A percentile compares a stretch with the other conserved stretches of the same genome.
Conservation (phyloP, 2,113 vertebrate species). For the Pelmatolapia mariae region DNA sequence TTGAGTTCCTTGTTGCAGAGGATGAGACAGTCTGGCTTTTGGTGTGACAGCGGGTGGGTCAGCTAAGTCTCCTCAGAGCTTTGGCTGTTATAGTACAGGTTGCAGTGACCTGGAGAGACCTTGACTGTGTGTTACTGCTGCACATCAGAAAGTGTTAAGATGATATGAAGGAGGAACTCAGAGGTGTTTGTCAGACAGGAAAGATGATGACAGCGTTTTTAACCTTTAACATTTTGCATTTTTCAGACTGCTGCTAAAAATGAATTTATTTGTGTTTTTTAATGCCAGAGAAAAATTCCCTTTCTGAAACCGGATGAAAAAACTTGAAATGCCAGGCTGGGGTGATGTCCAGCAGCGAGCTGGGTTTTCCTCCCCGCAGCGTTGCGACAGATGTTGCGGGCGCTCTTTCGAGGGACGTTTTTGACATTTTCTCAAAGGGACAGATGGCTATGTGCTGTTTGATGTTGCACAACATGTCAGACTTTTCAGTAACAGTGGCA, state of each 20-base stretch:
- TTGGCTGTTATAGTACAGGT: background rate
- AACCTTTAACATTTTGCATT: background rate
- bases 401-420: background rate
- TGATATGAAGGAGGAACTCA: background rate
- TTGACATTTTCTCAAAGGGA: background rate
- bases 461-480: background rate
- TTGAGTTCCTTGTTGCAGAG: background rate
- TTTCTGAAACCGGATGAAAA: background rate
- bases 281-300: background rate
- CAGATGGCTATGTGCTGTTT: background rate
- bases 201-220: background rate
- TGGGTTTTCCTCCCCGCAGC: background rate
- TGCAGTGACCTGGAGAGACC: background rate
- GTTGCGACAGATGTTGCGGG: background rate
- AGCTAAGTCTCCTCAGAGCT: background rate
- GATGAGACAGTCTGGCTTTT: background rate
- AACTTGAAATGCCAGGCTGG: background rate
- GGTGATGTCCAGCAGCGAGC: background rate
- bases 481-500: background rate
- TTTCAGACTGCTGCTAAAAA: rapidly evolving
- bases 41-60: background rate
- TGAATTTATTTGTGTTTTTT: background rate
- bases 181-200: background rate
- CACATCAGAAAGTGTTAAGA: background rate
- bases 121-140: background rate